A percentile compares a stretch with the other conserved stretches of the same genome.
These are phyloP conservation scores for Heliconius hermathena DNA, from an alignment of 1,140 invertebrate species.

Conservation along the genomic window DNA sequence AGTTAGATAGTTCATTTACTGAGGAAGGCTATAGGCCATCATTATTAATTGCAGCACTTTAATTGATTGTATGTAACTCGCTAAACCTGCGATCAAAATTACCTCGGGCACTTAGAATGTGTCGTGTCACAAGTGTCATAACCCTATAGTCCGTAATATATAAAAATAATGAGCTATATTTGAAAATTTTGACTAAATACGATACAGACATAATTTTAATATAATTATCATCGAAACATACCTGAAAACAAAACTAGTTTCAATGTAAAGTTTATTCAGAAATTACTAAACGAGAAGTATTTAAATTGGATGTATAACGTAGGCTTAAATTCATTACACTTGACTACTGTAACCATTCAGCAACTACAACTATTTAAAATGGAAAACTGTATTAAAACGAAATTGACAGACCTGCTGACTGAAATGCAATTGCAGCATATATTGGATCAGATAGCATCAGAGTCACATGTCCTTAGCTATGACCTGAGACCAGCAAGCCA, in stretches of 20 bases:
- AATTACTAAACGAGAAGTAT: not conserved
- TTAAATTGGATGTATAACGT: not conserved
- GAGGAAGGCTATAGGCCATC: too few species aligned
- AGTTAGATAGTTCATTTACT: too few species aligned
- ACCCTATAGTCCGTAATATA: too few species aligned
- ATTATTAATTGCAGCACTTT: too few species aligned
- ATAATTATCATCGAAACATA: not conserved
- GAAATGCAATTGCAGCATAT: constrained; percentile 53
- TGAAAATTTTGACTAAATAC: not conserved
- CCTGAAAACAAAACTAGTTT: not conserved
- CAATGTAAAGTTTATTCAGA: not conserved
- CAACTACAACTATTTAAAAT: constrained; percentile 16
- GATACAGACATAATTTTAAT: not conserved
- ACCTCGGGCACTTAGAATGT: not conserved
- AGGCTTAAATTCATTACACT: not conserved
- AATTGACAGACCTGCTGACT: constrained; percentile 43
- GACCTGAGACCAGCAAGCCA: constrained; percentile 47
- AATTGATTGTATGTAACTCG: not conserved
- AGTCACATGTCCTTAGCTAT: constrained; percentile 42
- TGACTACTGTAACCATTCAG: not conserved
- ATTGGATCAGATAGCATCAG: constrained; percentile 39
- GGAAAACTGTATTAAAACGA: constrained; percentile 14
- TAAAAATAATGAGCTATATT: too few species aligned
- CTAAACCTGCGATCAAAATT: too few species aligned
- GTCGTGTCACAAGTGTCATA: not conserved